Evolutionary conservation across 2,797 vertebrate genomes (phyloP), one percentile per base, ranked within the genome.

Genomic region (Garrulus glandarius): DNA sequence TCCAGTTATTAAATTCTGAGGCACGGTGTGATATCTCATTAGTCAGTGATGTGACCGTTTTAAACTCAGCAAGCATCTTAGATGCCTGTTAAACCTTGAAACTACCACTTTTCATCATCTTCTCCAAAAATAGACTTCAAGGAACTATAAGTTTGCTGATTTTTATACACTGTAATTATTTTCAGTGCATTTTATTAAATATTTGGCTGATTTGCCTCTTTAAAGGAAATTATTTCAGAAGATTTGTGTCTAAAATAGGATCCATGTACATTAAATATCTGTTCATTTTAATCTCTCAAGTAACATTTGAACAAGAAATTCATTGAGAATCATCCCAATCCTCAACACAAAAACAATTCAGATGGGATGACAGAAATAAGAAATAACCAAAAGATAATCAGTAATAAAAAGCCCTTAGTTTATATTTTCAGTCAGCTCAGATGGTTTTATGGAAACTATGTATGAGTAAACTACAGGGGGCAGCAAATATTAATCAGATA

Each of bases 401-500:
- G 47, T 46, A 78, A 91, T 92, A 92, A 83, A 15, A 39, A 77
- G 39, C 20, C n/a, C n/a, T 76, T 68, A 60, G 19, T 86, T 93
- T 95, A 32, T 63, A 82, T 89, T 91, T 95, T 56, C 49, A 50
- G 79, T 84, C 61, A 87, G 32, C 47, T 88, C 32, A 52, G 39
- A 80, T 21, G 34, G 74, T 78, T 95, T 93, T 67, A 67, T 29
- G 27, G 18, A 90, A 81, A 41, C 44, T 91, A 72, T 93, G 60
- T 59, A 80, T 81, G 88, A 97, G 82, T 86, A 91, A 98, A 98
- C 98, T 98, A 98, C 95, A 98, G 98, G 96, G 98, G 98, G 98
- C 98, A 99, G 98, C 98, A 98, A 96, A 98, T 97, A 96, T 98
- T 97, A 98, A 97, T 95, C 77, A 91, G 78, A 86, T 92, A 84